Evolutionary conservation across 1,140 invertebrate genomes (phyloP).

Genomic region (Bombyx mori): DNA sequence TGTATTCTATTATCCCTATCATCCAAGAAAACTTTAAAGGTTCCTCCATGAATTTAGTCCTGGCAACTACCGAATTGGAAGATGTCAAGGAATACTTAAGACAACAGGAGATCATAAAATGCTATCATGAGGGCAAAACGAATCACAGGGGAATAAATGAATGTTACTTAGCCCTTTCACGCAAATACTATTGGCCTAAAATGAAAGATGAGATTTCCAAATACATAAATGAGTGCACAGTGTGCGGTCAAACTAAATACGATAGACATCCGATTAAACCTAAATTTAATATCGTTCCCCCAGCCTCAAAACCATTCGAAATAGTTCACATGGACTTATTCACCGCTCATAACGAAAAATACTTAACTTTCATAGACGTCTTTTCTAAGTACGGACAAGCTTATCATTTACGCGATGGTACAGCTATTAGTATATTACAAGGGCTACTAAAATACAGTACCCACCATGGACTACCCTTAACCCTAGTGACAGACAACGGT

Average conservation of each 20-base stretch:
- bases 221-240: constrained; percentile 12
- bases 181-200: constrained; percentile 16
- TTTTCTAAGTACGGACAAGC: no score
- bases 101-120: constrained; percentile 14
- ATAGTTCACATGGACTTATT: no score
- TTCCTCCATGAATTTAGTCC: constrained; percentile 16
- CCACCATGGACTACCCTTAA: no score
- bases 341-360: no score
- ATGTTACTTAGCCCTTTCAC: constrained; percentile 11
- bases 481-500: no score
- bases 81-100: constrained; percentile 14
- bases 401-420: no score
- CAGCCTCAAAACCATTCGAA: no score
- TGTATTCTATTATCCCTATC: constrained; percentile 12
- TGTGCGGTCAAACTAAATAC: constrained; percentile 12
- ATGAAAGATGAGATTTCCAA: constrained; percentile 13
- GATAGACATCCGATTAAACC: no score
- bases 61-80: constrained; percentile 10
- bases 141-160: constrained; percentile 19
- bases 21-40: constrained; percentile 14
- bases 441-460: no score
- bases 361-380: no score
- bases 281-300: no score
- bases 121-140: constrained; percentile 20
- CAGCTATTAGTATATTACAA: no score